These are phyloP conservation scores for Oncorhynchus masou DNA, from an alignment of 2,113 vertebrate species.

Conservation along the genomic window DNA sequence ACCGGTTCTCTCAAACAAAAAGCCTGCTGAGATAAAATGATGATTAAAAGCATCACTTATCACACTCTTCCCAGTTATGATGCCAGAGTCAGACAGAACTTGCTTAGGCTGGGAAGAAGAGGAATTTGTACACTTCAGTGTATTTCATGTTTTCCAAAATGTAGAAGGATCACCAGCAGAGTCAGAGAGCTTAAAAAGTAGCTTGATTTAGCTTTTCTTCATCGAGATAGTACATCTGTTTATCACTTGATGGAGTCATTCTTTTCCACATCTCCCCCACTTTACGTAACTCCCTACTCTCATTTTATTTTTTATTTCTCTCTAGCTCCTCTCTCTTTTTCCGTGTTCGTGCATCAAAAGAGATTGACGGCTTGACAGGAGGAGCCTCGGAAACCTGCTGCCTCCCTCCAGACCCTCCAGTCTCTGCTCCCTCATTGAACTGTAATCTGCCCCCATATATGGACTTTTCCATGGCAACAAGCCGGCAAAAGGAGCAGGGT, in stretches of 20 bases:
- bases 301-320: constrained; percentile 25
- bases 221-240: no score
- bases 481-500: constrained; percentile 49
- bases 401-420: constrained; percentile 61
- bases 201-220: no score
- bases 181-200: no score
- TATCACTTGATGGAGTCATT: constrained; percentile 47
- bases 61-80: no score
- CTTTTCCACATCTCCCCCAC: constrained; percentile 22
- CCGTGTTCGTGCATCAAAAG: constrained; percentile 66
- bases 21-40: no score
- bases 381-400: constrained; percentile 62
- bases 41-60: no score
- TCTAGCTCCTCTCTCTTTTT: constrained; percentile 27
- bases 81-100: no score
- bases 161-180: no score
- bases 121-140: no score
- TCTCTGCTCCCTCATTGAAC: constrained; percentile 70
- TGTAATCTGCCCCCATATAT: constrained; percentile 75
- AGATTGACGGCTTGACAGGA: constrained; percentile 73
- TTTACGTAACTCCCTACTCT: constrained; percentile 29
- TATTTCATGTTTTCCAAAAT: no score
- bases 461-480: constrained; percentile 71
- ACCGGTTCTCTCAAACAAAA: no score
- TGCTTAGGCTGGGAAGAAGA: no score